phyloP scores from a whole-genome alignment of 2,797 vertebrate species.

The Eulemur mongoz region DNA sequence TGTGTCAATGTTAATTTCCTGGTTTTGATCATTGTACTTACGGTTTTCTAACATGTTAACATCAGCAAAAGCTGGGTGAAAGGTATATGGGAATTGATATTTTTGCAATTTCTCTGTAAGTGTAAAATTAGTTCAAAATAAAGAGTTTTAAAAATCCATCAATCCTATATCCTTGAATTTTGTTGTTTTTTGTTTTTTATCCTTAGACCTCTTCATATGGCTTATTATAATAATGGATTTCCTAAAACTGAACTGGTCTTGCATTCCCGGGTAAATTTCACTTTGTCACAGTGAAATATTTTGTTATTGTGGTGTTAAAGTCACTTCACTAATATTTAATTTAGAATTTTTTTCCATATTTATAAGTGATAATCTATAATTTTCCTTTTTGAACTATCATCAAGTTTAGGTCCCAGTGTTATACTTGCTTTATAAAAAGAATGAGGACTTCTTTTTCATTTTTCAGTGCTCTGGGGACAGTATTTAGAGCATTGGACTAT shows the following conservation, averaged over 20 bases:
- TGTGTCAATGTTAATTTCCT: not conserved
- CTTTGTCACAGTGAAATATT: not conserved
- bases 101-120: not conserved
- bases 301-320: not conserved
- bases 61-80: not conserved
- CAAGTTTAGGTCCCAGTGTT: not conserved
- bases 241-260: not conserved
- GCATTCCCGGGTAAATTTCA: not conserved
- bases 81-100: not conserved
- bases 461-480: not conserved
- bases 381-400: not conserved
- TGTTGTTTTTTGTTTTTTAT: not conserved
- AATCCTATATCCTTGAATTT: not conserved
- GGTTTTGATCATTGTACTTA: not conserved
- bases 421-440: not conserved
- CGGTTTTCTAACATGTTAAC: not conserved
- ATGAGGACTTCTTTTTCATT: not conserved
- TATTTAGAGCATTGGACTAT: not conserved
- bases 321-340: not conserved
- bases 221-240: not conserved
- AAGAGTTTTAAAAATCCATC: not conserved
- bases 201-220: not conserved
- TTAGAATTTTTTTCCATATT: conserved; percentile 24
- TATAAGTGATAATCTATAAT: not conserved
- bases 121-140: conserved; percentile 5